A percentile compares a stretch with the other conserved stretches of the same genome.
Evolutionary conservation across 2,888 invertebrate genomes (phyloP).

Genomic region (Cheilosia pagana): DNA sequence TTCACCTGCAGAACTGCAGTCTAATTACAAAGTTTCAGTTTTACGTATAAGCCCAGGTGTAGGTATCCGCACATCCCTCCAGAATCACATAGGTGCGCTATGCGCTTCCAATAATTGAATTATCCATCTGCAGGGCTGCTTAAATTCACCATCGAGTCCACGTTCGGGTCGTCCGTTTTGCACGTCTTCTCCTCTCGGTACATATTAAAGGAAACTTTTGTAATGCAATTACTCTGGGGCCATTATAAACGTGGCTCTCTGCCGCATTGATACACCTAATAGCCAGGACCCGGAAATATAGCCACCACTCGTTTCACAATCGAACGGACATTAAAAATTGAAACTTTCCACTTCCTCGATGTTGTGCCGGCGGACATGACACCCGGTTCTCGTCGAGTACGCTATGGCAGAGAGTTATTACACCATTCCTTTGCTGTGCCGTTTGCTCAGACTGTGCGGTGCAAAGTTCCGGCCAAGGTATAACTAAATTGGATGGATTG

Average conservation of each 20-base stretch:
- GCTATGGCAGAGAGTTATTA: slow-evolving; percentile 61
- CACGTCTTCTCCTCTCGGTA: slow-evolving; percentile 29
- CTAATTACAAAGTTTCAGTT: slow-evolving; percentile 59
- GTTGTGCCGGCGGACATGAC: slow-evolving; percentile 70
- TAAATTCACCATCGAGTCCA: slow-evolving; percentile 45
- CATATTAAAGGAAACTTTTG: slow-evolving; percentile 68
- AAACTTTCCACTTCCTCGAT: slow-evolving; percentile 64
- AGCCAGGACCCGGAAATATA: slow-evolving; percentile 55
- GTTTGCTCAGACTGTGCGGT: neutral
- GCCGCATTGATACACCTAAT: slow-evolving; percentile 65
- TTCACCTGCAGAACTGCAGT: slow-evolving; percentile 47
- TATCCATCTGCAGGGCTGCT: slow-evolving; percentile 69
- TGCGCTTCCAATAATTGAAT: slow-evolving; percentile 70
- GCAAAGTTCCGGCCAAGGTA: slow-evolving; percentile 56
- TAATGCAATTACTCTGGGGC: slow-evolving; percentile 71
- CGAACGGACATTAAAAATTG: slow-evolving; percentile 75
- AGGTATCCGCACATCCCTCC: neutral
- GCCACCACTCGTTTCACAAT: slow-evolving; percentile 66
- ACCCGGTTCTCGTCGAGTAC: slow-evolving; percentile 41
- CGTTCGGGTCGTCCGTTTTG: slow-evolving; percentile 11
- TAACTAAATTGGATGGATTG: slow-evolving; percentile 68
- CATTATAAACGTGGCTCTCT: slow-evolving; percentile 67
- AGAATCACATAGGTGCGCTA: slow-evolving; percentile 41
- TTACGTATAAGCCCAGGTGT: neutral
- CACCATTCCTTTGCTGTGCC: slow-evolving; percentile 21